A percentile compares a stretch with the other conserved stretches of the same genome.
These are phyloP conservation scores for Scaptomyza caliginosa DNA, from an alignment of 2,888 invertebrate genomes.

Conservation along the genomic window DNA sequence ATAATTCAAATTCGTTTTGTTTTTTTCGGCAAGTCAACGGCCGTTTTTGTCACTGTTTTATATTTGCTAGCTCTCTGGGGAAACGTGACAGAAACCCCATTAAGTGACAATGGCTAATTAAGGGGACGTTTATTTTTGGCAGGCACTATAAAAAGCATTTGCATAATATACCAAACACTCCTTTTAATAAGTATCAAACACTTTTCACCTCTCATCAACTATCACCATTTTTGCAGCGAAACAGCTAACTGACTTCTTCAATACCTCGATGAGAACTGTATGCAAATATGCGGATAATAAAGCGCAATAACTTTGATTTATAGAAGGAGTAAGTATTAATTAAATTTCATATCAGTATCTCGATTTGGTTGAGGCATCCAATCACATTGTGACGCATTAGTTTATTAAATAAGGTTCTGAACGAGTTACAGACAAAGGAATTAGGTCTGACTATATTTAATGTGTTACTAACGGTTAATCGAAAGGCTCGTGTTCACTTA, in stretches of 20 bases:
- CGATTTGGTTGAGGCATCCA: slow-evolving; percentile 1
- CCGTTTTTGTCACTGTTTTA: slow-evolving; percentile 4
- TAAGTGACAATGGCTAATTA: slow-evolving; percentile 60
- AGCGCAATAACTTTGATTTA: background rate
- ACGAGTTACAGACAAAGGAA: background rate
- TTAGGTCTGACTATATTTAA: background rate
- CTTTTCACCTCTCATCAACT: slow-evolving; percentile 28
- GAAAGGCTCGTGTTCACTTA: background rate
- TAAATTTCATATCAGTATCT: slow-evolving; percentile 48
- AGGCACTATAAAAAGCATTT: slow-evolving; percentile 38
- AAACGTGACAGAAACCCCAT: slow-evolving; percentile 39
- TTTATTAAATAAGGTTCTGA: slow-evolving; percentile 50
- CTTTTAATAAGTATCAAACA: background rate
- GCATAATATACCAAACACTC: slow-evolving; percentile 42
- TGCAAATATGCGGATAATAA: background rate
- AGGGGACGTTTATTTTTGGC: slow-evolving; percentile 55
- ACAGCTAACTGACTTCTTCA: slow-evolving; percentile 4
- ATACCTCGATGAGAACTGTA: slow-evolving; percentile 15
- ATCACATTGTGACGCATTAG: slow-evolving; percentile 14
- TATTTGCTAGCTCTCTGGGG: slow-evolving; percentile 38
- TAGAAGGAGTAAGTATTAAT: slow-evolving; percentile 29
- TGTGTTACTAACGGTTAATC: slow-evolving; percentile 6
- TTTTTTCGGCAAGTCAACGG: slow-evolving; percentile 11
- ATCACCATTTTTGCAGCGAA: slow-evolving; percentile 32
- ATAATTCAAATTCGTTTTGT: background rate